Evolutionary conservation across 2,888 invertebrate species (phyloP).

Genomic region (Paralinhomoeus sp.): DNA sequence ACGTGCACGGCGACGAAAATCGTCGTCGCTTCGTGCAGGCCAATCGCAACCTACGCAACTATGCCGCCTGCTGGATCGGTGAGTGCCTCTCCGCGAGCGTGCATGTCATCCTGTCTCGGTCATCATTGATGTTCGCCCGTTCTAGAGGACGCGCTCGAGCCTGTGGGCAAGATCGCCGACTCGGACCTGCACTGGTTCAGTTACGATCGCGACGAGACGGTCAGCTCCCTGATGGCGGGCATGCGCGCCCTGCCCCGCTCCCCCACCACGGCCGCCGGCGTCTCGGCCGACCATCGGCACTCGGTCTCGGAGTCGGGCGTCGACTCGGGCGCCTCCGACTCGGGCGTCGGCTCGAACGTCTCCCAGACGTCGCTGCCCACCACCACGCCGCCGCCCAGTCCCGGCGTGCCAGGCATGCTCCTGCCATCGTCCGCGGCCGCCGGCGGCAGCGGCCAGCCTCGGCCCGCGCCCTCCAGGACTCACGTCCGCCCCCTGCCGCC

Average conservation of each 20-base stretch:
- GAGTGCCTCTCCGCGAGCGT: too few species aligned
- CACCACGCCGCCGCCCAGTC: constrained; percentile 8
- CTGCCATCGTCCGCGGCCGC: too few species aligned
- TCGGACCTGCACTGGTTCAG: background rate
- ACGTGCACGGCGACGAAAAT: background rate
- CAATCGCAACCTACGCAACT: background rate
- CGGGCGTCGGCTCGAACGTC: constrained; percentile 6
- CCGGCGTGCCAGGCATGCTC: background rate
- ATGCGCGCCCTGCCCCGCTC: background rate
- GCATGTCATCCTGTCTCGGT: too few species aligned
- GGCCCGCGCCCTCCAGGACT: too few species aligned
- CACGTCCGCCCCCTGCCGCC: too few species aligned
- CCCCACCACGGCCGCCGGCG: background rate
- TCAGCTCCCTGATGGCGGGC: too few species aligned
- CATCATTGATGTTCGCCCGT: background rate
- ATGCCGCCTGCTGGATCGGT: constrained; percentile 1
- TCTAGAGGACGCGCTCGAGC: background rate
- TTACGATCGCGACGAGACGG: background rate
- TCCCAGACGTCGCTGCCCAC: constrained; percentile 7
- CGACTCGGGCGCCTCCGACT: constrained; percentile 7
- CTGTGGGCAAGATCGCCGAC: background rate
- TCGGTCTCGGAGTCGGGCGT: constrained; percentile 6
- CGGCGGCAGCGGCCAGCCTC: too few species aligned
- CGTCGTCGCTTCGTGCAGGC: constrained; percentile 1
- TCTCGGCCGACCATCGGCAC: background rate